Base-by-base conservation (phyloP, 2,888 invertebrate species). In the Caenorhabditis uteleia region DNA sequence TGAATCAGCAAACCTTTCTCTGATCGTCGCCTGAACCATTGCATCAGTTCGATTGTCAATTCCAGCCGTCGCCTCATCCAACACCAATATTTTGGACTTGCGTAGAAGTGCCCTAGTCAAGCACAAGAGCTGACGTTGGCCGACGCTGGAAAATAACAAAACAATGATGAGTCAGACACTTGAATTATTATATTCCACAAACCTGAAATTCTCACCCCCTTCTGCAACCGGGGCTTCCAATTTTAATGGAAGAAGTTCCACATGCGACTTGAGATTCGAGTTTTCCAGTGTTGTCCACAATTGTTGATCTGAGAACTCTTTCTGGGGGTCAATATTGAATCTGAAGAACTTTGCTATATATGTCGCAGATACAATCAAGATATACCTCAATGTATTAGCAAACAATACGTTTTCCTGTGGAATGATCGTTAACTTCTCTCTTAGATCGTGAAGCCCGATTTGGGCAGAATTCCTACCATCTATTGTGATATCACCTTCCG, bases 241-340 rank as follows among this genome's bases (percentile, higher is more conserved):
- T 10, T 91, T 91, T 49, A 51, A 44, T 1, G 75, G 73, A n/a
- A 75, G 38, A 2, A 31, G 29, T 38, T 70, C 68, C 14, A 75
- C 70, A 38, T 71, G 70, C 3, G 57, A 29, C 21, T 68, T 59
- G 21, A 75, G 39, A 43, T 71, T 66, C 0, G 75, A 65, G 20
- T 68, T 59, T 31, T 73, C 69, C 10, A 75, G 31, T 12, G 73
- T 69, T n/a, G 49, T 25, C 75, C 75, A 75, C 1, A 71, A 21
- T 29, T 71, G 61, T 2, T 62, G 61, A 45, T 75, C 75, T 18
- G 48, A 56, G 34, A 66, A 70, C 18, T 53, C 84, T 74, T 88
- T 87, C 85, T 94, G 92, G 2, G 95, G 95, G 87, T 95, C 95
- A 68, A 95, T 88, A 87, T 95, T 95, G 86, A 91, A 88, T 50